phyloP scores from a whole-genome alignment of 1,140 invertebrate genomes.

The Caerostris extrusa region DNA sequence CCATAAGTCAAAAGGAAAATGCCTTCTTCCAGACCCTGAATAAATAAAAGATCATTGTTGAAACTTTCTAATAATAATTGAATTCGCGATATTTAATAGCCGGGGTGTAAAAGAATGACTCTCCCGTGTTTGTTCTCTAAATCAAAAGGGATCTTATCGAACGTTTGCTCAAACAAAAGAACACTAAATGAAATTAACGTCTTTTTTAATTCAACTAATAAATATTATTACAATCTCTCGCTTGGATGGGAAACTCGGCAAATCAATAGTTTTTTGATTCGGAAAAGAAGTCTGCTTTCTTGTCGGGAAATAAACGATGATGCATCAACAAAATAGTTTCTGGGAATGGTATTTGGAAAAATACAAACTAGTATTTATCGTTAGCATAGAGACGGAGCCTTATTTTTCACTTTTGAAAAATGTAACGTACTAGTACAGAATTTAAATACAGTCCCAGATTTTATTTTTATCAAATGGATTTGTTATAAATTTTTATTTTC shows the following conservation, averaged over 20 bases:
- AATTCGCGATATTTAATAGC: constrained; percentile 49
- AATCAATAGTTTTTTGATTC: constrained; percentile 36
- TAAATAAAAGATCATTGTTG: constrained; percentile 42
- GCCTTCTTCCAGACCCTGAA: neutral
- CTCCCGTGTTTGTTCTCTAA: constrained; percentile 61
- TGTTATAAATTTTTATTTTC: neutral
- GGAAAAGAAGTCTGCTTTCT: neutral
- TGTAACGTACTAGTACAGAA: no score
- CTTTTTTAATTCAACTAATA: constrained; percentile 65
- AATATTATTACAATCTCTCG: constrained; percentile 28
- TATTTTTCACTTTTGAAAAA: no score
- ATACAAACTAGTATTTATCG: no score
- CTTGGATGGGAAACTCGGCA: neutral
- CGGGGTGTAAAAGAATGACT: constrained; percentile 7
- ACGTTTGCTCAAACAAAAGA: constrained; percentile 21
- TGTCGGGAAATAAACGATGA: no score
- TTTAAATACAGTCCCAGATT: no score
- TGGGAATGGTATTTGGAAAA: neutral
- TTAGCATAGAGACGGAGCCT: no score
- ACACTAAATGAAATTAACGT: constrained; percentile 64
- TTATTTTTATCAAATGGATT: no score
- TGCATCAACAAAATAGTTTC: neutral
- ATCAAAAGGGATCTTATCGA: neutral
- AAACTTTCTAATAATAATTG: constrained; percentile 63
- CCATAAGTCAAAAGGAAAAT: neutral